Conservation (phyloP, 2,797 vertebrate genomes). For the Diplodus puntazzo region DNA sequence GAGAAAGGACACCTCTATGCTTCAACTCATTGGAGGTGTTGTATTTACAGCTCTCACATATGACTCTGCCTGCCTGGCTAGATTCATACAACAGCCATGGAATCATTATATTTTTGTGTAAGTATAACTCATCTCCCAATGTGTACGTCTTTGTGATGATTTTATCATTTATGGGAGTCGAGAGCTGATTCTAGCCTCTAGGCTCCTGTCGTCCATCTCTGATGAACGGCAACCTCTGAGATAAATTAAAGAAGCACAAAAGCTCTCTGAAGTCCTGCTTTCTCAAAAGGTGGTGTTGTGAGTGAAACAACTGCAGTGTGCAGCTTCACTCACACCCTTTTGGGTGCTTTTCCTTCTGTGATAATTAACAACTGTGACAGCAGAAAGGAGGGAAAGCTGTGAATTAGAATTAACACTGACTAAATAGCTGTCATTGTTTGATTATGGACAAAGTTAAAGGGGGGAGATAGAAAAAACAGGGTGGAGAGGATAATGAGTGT, state of each 20-base stretch:
- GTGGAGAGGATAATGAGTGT: conserved; percentile 87
- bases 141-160: conserved; percentile 20
- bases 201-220: conserved; percentile 39
- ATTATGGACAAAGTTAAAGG: conserved; percentile 89
- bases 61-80: not conserved
- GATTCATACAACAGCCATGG: not conserved
- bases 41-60: not conserved
- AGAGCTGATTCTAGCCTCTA: conserved; percentile 36
- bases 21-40: not conserved
- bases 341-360: conserved; percentile 81
- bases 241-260: conserved; percentile 60
- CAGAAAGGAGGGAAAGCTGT: conserved; percentile 86
- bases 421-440: conserved; percentile 90
- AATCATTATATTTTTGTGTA: conserved; percentile 11
- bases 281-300: conserved; percentile 61
- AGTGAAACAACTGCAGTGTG: conserved; percentile 61
- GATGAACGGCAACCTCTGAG: conserved; percentile 33
- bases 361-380: conserved; percentile 87
- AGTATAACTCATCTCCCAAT: conserved; percentile 23
- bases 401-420: conserved; percentile 93
- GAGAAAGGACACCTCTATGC: not conserved
- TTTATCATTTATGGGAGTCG: conserved; percentile 36
- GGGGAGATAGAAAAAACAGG: conserved; percentile 48
- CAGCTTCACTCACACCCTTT: conserved; percentile 84
- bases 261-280: conserved; percentile 65